Conservation (phyloP, 2,113 vertebrate species). For the Acrocephalus arundinaceus region DNA sequence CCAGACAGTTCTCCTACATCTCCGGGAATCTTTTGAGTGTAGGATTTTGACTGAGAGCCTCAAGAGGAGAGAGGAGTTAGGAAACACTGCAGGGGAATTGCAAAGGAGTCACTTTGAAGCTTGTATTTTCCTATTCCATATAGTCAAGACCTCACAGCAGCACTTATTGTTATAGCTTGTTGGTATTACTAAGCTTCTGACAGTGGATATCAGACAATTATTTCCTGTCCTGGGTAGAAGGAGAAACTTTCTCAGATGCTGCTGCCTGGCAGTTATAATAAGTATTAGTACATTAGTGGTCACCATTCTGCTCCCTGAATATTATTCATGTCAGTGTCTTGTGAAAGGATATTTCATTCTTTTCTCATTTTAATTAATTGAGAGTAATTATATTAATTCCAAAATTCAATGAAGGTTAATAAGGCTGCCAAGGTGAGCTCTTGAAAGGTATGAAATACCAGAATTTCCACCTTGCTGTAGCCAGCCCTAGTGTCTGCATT, state of each 20-base stretch:
- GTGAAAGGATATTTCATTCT: neutral
- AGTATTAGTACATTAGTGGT: neutral
- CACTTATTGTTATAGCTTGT: neutral
- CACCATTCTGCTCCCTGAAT: neutral
- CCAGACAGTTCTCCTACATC: neutral
- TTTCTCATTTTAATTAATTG: conserved; percentile 37
- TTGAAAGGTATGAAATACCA: conserved; percentile 9
- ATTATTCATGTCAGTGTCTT: neutral
- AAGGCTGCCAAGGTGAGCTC: neutral
- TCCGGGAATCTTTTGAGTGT: neutral
- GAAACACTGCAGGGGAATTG: neutral
- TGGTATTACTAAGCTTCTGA: neutral
- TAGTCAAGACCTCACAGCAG: neutral
- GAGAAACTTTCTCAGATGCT: neutral
- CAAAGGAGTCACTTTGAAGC: neutral
- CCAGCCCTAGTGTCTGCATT: neutral
- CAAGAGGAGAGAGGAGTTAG: neutral
- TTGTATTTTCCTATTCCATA: neutral
- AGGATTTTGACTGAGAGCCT: neutral
- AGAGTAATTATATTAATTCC: neutral
- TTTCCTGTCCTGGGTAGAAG: neutral
- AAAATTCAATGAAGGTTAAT: conserved; percentile 7
- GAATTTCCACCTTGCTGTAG: conserved; percentile 5
- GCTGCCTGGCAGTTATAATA: neutral
- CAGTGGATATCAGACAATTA: neutral